Evolutionary conservation across 2,888 invertebrate genomes (phyloP).

Genomic region (Drosophila mayaguana): DNA sequence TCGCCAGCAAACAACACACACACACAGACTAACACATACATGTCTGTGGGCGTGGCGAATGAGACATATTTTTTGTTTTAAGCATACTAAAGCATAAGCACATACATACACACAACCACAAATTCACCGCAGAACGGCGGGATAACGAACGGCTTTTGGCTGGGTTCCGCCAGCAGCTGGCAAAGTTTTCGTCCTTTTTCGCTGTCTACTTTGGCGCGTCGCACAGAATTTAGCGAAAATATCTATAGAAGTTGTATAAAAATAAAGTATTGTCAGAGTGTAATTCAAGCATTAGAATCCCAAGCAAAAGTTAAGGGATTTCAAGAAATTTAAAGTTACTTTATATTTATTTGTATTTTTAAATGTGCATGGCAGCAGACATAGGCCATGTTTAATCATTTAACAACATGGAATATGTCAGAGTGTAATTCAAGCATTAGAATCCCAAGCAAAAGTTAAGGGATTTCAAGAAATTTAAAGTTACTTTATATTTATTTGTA

Average conservation of each 20-base stretch:
- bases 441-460: not conserved
- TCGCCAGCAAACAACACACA: constrained; percentile 18
- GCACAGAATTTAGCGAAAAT: constrained; percentile 10
- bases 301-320: not conserved
- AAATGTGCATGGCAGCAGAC: no score
- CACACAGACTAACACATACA: constrained; percentile 28
- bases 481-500: no score
- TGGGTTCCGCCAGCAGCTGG: constrained; percentile 25
- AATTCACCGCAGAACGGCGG: constrained; percentile 62
- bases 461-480: no score
- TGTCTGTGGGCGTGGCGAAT: constrained; percentile 39
- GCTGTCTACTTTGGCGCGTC: constrained; percentile 41
- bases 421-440: constrained; percentile 3
- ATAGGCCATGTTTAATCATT: no score
- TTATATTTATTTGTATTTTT: no score
- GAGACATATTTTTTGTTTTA: constrained; percentile 56
- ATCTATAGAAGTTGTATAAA: constrained; percentile 15
- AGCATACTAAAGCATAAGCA: constrained; percentile 34
- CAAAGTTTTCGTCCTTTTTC: constrained; percentile 42
- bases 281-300: constrained; percentile 3
- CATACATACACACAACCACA: constrained; percentile 30
- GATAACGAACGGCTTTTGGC: constrained; percentile 39
- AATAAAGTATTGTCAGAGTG: constrained; percentile 11
- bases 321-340: no score
- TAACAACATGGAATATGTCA: no score